A percentile compares a stretch with the other conserved stretches of the same genome.
phyloP scores from a whole-genome alignment of 2,113 vertebrate species.

The Hippolais icterina region DNA sequence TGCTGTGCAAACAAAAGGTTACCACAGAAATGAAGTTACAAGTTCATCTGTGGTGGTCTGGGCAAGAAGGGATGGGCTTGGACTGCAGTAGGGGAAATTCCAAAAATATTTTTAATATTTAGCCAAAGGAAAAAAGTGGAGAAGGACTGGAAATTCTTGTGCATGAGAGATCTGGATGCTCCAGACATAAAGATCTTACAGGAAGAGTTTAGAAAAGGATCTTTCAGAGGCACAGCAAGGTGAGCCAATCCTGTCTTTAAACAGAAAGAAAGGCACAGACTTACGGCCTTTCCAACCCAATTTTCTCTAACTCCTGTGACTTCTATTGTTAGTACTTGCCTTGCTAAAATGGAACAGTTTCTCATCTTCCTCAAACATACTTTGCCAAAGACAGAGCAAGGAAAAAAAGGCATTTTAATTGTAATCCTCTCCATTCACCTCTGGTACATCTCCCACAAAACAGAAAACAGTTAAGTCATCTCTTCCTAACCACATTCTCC shows the following conservation, averaged over 20 bases:
- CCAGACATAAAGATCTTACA: background rate
- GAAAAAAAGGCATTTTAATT: conserved; percentile 46
- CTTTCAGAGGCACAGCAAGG: background rate
- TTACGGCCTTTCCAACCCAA: conserved; percentile 9
- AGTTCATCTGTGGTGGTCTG: background rate
- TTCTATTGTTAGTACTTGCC: conserved; percentile 28
- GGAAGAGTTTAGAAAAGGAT: background rate
- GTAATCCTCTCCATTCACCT: conserved; percentile 19
- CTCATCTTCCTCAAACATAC: conserved; percentile 9
- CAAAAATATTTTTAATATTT: background rate
- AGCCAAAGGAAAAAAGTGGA: background rate
- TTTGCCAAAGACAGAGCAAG: conserved; percentile 47
- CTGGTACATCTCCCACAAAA: background rate
- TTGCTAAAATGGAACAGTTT: conserved; percentile 8
- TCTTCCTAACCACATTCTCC: background rate
- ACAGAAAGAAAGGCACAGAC: background rate
- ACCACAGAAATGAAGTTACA: background rate
- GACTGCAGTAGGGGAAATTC: background rate
- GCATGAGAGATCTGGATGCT: background rate
- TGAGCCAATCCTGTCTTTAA: conserved; percentile 11
- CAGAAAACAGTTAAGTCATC: conserved; percentile 30
- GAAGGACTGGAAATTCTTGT: background rate
- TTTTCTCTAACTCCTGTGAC: conserved; percentile 16
- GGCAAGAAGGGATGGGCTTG: background rate
- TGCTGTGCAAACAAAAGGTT: background rate